These are phyloP conservation scores for Mesorhabditis spiculigera DNA, from an alignment of 2,888 invertebrate species.

Conservation along the genomic window DNA sequence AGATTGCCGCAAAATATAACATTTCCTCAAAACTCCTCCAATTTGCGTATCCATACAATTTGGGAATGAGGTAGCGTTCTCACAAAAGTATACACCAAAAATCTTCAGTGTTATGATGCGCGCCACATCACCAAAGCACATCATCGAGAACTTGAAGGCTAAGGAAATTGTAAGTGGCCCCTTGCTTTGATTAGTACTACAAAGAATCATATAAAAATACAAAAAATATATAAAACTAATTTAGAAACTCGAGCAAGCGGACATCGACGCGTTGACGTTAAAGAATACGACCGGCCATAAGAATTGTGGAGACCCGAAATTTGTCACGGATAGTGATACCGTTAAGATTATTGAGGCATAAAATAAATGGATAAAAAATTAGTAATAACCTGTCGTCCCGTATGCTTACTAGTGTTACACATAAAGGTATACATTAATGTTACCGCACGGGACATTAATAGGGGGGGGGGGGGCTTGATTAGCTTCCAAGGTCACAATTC, in stretches of 20 bases:
- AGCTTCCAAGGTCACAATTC: no score
- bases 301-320: neutral
- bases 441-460: no score
- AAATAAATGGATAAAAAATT: neutral
- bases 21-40: neutral
- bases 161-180: neutral
- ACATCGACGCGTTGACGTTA: constrained; percentile 1
- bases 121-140: neutral
- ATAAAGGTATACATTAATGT: no score
- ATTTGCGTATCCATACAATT: neutral
- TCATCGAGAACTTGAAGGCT: neutral
- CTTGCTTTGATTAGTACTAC: neutral
- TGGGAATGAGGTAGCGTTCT: neutral
- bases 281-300: neutral
- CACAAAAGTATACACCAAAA: neutral
- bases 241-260: neutral
- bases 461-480: no score
- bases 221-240: neutral
- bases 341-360: neutral
- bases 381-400: no score
- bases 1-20: constrained; percentile 49
- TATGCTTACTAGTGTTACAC: no score
- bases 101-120: neutral
- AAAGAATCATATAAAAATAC: neutral
- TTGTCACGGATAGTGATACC: neutral